A percentile compares a stretch with the other conserved stretches of the same genome.
These are phyloP conservation scores for Euzophera pinguis DNA, from an alignment of 2,888 invertebrate genomes.

Conservation along the genomic window DNA sequence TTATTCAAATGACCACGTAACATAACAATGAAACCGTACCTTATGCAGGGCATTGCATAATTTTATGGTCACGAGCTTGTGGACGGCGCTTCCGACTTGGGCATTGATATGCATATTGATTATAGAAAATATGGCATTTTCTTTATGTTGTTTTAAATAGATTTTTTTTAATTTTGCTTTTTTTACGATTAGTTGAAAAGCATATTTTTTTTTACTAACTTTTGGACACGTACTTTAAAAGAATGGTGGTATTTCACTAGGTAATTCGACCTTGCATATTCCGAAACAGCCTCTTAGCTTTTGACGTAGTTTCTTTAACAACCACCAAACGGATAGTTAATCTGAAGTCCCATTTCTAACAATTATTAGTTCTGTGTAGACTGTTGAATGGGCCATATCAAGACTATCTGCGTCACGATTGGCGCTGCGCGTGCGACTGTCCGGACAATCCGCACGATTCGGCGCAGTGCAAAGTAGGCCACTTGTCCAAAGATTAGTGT, in stretches of 20 bases:
- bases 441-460: conserved; percentile 12
- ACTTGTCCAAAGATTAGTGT: not conserved
- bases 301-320: too few relatives aligned
- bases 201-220: too few relatives aligned
- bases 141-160: too few relatives aligned
- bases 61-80: not conserved
- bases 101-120: conserved; percentile 1
- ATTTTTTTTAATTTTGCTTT: too few relatives aligned
- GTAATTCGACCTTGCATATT: too few relatives aligned
- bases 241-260: too few relatives aligned
- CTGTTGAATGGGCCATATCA: conserved; percentile 15
- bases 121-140: not conserved
- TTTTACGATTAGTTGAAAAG: too few relatives aligned
- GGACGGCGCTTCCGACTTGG: conserved; percentile 1
- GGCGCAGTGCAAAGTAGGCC: not conserved
- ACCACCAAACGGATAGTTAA: too few relatives aligned
- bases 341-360: not conserved
- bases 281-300: too few relatives aligned
- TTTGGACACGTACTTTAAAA: too few relatives aligned
- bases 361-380: not conserved
- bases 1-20: conserved; percentile 11
- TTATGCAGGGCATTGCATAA: conserved; percentile 4
- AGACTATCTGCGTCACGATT: conserved; percentile 23
- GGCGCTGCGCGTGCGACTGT: conserved; percentile 19
- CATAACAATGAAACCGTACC: conserved; percentile 4